Conservation (phyloP, 2,113 vertebrate genomes). For the Lagenorhynchus albirostris region DNA sequence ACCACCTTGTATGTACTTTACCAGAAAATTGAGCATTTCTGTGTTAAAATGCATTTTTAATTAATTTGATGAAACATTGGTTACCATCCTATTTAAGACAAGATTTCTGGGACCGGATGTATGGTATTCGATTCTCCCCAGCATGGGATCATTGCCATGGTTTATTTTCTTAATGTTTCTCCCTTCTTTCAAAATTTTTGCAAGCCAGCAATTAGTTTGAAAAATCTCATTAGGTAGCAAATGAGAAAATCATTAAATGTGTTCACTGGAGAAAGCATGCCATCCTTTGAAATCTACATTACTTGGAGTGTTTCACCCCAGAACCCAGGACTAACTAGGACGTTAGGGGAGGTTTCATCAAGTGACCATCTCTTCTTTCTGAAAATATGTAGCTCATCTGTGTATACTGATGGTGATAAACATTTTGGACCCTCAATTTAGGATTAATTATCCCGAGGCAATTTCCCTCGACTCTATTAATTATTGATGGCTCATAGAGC, state of each 20-base stretch:
- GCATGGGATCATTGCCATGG: not conserved
- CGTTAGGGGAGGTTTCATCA: not conserved
- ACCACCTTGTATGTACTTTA: slow-evolving; percentile 59
- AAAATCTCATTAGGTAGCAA: slow-evolving; percentile 42
- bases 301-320: not conserved
- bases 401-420: not conserved
- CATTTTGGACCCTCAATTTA: not conserved
- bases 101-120: not conserved
- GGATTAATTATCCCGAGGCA: not conserved
- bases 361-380: not conserved
- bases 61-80: not conserved
- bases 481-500: not conserved
- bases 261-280: not conserved
- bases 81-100: not conserved
- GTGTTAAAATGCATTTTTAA: slow-evolving; percentile 36
- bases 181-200: slow-evolving; percentile 18
- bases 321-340: not conserved
- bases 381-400: not conserved
- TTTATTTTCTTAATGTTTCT: slow-evolving; percentile 33
- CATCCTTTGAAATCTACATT: not conserved
- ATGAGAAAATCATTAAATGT: not conserved
- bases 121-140: not conserved
- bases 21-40: slow-evolving; percentile 59
- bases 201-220: slow-evolving; percentile 41
- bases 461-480: not conserved